A percentile compares a stretch with the other conserved stretches of the same genome.
phyloP scores from a whole-genome alignment of 37 sponge, comb jelly and placozoan species.

The Aplysina aerophoba region DNA sequence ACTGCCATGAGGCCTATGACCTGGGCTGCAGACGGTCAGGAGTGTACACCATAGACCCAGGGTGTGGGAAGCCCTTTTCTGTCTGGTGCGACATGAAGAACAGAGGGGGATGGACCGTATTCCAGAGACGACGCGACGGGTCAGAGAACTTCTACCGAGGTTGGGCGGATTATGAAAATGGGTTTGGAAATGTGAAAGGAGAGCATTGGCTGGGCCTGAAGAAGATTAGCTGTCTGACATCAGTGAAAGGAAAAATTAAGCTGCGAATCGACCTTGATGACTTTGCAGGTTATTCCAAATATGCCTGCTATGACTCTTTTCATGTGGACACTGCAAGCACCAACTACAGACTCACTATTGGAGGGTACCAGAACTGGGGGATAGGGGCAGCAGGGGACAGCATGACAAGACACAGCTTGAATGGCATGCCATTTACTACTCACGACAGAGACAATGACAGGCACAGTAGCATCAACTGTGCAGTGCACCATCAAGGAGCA shows the following conservation, averaged over 20 bases:
- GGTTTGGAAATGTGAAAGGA: not conserved
- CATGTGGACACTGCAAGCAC: too few species aligned
- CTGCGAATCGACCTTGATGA: too few species aligned
- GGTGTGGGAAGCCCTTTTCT: not conserved
- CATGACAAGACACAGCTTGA: too few species aligned
- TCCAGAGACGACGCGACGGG: not conserved
- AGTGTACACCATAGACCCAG: not conserved
- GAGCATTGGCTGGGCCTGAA: not conserved
- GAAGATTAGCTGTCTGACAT: not conserved
- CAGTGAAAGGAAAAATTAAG: too few species aligned
- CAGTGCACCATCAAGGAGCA: not conserved
- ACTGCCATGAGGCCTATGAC: not conserved
- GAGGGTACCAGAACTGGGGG: too few species aligned
- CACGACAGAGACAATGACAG: too few species aligned
- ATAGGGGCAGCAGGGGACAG: not conserved
- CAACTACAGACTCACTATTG: not conserved
- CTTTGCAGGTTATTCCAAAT: too few species aligned
- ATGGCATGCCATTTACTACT: not conserved
- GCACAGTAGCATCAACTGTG: not conserved
- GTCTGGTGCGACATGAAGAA: slow-evolving; percentile 2
- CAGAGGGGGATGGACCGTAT: not conserved
- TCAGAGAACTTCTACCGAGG: not conserved
- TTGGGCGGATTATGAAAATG: not conserved
- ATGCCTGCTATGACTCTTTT: too few species aligned
- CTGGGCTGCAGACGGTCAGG: not conserved